Base-by-base conservation (phyloP, 1,140 invertebrate genomes). In the Steinernema feltiae region DNA sequence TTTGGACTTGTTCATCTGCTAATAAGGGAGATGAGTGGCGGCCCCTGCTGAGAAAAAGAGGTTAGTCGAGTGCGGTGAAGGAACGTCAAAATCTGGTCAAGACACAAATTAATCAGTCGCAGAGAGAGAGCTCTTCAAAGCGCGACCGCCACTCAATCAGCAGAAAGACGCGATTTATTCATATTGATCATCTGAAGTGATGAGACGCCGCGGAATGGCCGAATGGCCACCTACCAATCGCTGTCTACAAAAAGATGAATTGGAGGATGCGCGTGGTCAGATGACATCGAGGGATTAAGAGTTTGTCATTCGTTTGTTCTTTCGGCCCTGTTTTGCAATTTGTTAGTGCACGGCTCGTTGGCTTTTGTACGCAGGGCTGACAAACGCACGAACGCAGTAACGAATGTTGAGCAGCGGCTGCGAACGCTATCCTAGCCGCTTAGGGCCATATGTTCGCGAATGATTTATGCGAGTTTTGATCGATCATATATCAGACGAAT, bases 91-190 rank as follows among this genome's bases (percentile, higher is more conserved):
- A 63, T 63, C 53, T 63, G 24, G 53, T 63, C 53, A 63, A 63
- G 53, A 63, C 53, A 21, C 24, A 63, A 63, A 63, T 63, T 63
- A 63, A 63, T 63, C 53, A 63, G 53, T 63, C 3, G 12, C 3
- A 41, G 35, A 27, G 24, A 21, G 41, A 46, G 41, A 7, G 41
- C 41, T 46, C 53, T 63, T 63, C 53, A 63, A 63, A 63, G 53
- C 53, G 15, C 15, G 53, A 63, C 53, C 53, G 53, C 53, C 53
- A 63, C 53, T 63, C 53, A 63, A 63, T 63, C 53, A 63, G 53
- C 7, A 63, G 53, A 63, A 27, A 63, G 53, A 12, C 7, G 7
- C 53, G 53, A 63, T 63, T 63, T 27, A 63, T 63, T 63, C 53
- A 63, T 63, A 63, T 63, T 63, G 53, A 63, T 63, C 53, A 63